Conservation (phyloP, 2,888 invertebrate genomes). For the Platerodrilus igneus region DNA sequence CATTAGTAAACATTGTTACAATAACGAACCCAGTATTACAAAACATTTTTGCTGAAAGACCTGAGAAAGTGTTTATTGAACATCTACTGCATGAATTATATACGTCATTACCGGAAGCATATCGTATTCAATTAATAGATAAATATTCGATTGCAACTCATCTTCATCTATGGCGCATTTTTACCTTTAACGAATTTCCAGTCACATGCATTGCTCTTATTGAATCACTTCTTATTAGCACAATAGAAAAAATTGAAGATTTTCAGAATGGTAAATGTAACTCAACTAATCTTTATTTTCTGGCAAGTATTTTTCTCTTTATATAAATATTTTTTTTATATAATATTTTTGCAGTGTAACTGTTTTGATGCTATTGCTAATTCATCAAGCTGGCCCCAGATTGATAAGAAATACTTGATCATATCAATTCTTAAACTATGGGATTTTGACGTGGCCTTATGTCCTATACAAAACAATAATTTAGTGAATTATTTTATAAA, state of each 20-base stretch:
- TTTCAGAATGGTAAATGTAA: constrained; percentile 16
- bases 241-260: constrained; percentile 16
- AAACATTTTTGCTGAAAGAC: constrained; percentile 28
- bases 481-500: constrained; percentile 30
- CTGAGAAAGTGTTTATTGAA: constrained; percentile 30
- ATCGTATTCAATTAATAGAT: constrained; percentile 16
- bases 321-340: constrained; percentile 14
- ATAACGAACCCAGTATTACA: constrained; percentile 9
- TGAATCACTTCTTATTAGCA: constrained; percentile 18
- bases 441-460: constrained; percentile 20
- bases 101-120: constrained; percentile 21
- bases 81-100: constrained; percentile 30
- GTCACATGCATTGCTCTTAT: constrained; percentile 13
- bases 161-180: constrained; percentile 24
- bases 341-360: constrained; percentile 24
- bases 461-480: constrained; percentile 25
- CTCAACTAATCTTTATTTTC: constrained; percentile 16
- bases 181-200: constrained; percentile 20
- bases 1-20: constrained; percentile 14
- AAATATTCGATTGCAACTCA: constrained; percentile 17
- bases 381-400: constrained; percentile 15
- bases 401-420: constrained; percentile 16
- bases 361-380: constrained; percentile 19
- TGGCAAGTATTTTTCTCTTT: constrained; percentile 16
- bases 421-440: constrained; percentile 18